Percentiles rank a stretch among this genome's conserved stretches.
Conservation (phyloP, 2,113 vertebrate species). For the Paracanthobrama guichenoti region DNA sequence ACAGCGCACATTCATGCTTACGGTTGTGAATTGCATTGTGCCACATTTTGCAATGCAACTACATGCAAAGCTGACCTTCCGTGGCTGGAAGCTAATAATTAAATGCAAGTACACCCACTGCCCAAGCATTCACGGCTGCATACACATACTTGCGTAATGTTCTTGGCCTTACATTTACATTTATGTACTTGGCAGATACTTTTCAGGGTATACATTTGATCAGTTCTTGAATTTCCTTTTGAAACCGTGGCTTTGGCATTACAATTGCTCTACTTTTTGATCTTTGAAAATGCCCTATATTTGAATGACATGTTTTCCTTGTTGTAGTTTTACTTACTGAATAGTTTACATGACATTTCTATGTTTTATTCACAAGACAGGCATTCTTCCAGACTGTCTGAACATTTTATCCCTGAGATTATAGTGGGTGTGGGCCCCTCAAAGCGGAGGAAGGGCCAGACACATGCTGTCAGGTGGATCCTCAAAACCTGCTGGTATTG, state of each 20-base stretch:
- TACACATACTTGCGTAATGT: background rate
- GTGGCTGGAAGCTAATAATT: background rate
- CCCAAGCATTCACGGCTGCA: background rate
- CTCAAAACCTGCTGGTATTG: conserved; percentile 37
- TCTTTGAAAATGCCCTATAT: background rate
- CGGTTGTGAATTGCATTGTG: no score
- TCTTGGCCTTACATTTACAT: background rate
- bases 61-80: background rate
- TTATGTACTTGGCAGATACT: background rate
- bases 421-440: conserved; percentile 25
- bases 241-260: background rate
- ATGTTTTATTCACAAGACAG: background rate
- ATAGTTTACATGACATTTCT: conserved; percentile 11
- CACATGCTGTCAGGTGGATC: conserved; percentile 31
- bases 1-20: no score
- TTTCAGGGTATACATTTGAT: background rate
- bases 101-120: background rate
- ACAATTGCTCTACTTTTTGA: background rate
- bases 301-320: background rate
- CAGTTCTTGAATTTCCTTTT: background rate
- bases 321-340: background rate
- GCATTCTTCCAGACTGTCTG: conserved; percentile 16
- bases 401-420: conserved; percentile 49
- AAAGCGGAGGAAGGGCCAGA: conserved; percentile 5
- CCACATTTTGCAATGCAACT: background rate